A percentile compares a stretch with the other conserved stretches of the same genome.
These are phyloP conservation scores for Tetropium fuscum DNA, from an alignment of 2,888 invertebrate species.

Conservation along the genomic window DNA sequence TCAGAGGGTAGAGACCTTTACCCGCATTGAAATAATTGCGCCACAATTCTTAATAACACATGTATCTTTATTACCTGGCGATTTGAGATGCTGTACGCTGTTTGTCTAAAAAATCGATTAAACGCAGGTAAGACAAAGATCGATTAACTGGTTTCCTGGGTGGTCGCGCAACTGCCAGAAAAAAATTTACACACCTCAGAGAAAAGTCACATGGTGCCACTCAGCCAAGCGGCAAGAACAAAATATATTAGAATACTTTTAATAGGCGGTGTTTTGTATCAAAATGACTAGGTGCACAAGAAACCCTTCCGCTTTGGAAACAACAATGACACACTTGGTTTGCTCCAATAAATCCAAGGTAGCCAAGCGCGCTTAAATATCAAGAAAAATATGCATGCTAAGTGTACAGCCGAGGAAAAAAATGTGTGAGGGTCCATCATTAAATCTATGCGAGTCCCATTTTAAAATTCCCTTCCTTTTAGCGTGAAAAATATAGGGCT, in stretches of 20 bases:
- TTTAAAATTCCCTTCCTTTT: slow-evolving; percentile 7
- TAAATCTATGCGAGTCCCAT: slow-evolving; percentile 7
- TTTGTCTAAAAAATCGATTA: too few relatives aligned
- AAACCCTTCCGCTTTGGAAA: not conserved
- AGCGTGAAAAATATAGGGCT: slow-evolving; percentile 19
- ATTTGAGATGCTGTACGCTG: too few relatives aligned
- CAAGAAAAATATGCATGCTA: not conserved
- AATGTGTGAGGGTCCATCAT: slow-evolving; percentile 7
- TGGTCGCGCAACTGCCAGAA: not conserved
- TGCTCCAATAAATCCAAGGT: not conserved
- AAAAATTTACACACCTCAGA: not conserved
- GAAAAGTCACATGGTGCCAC: not conserved
- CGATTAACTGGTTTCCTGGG: not conserved
- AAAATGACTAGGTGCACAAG: not conserved
- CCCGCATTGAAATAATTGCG: too few relatives aligned
- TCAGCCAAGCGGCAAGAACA: not conserved
- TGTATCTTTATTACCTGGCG: too few relatives aligned
- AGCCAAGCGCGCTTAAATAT: not conserved
- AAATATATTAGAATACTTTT: slow-evolving; percentile 2
- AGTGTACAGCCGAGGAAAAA: not conserved
- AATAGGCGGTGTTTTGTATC: not conserved
- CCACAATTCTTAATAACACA: too few relatives aligned
- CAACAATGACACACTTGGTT: slow-evolving; percentile 2
- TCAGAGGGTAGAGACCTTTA: too few relatives aligned
- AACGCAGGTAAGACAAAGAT: too few relatives aligned